A percentile compares a stretch with the other conserved stretches of the same genome.
Conservation (phyloP, 2,797 vertebrate genomes). For the Syndactyla subalaris region DNA sequence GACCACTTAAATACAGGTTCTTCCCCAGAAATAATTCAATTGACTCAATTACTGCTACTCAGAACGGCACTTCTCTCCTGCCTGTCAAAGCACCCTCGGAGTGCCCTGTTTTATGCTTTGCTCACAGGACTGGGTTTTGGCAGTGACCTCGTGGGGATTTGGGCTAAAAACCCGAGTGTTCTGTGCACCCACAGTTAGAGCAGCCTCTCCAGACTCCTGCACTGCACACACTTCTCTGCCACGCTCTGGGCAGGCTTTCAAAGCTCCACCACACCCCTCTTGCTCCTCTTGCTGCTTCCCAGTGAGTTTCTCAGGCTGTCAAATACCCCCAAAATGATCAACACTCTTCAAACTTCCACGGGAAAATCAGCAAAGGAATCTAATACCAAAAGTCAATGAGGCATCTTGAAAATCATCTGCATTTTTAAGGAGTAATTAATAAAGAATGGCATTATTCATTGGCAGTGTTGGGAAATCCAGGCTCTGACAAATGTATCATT, state of each 20-base stretch:
- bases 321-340: not conserved
- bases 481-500: not conserved
- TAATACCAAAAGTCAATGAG: not conserved
- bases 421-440: conserved; percentile 22
- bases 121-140: not conserved
- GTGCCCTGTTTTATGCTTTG: not conserved
- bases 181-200: not conserved
- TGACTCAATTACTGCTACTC: not conserved
- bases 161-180: not conserved
- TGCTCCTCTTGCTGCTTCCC: not conserved
- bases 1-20: not conserved
- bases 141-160: not conserved
- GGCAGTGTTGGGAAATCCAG: not conserved
- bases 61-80: not conserved
- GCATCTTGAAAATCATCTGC: not conserved
- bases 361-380: not conserved
- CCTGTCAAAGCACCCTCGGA: not conserved
- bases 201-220: not conserved
- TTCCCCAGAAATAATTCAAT: not conserved
- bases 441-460: not conserved
- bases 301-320: not conserved
- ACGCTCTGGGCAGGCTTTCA: not conserved
- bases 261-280: not conserved
- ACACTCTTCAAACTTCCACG: not conserved
- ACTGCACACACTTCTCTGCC: not conserved